phyloP scores from a whole-genome alignment of 2,797 vertebrate genomes.

The Sebastes steindachneri region DNA sequence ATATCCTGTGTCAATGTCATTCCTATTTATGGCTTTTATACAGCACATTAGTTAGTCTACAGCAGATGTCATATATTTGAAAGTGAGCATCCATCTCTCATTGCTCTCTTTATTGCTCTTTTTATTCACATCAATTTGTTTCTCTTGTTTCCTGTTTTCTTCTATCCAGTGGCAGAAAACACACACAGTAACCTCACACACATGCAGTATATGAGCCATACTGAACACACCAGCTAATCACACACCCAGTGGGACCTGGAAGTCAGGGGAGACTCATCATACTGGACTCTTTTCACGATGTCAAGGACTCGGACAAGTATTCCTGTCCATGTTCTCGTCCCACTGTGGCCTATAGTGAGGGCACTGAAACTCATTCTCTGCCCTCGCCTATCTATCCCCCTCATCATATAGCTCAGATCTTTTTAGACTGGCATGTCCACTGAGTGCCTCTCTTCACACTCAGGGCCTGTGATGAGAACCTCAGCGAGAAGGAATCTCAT shows the following conservation, averaged over 20 bases:
- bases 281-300: conserved; percentile 30
- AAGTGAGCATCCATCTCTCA: conserved; percentile 1
- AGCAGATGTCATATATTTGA: not conserved
- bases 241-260: conserved; percentile 8
- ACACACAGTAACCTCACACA: not conserved
- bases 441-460: conserved; percentile 29
- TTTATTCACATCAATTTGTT: not conserved
- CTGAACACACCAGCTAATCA: conserved; percentile 14
- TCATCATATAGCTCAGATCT: conserved; percentile 50
- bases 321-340: conserved; percentile 37
- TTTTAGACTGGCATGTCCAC: conserved; percentile 40
- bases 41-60: not conserved
- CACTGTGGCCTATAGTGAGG: conserved; percentile 34
- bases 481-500: conserved; percentile 49
- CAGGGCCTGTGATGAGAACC: conserved; percentile 40
- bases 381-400: conserved; percentile 26
- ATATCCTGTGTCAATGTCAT: not conserved
- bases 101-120: not conserved
- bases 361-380: conserved; percentile 40
- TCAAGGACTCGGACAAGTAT: conserved; percentile 47
- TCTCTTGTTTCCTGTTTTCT: not conserved
- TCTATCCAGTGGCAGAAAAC: not conserved
- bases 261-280: conserved; percentile 20
- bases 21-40: not conserved
- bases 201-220: not conserved